Evolutionary conservation across 2,888 invertebrate genomes (phyloP), one percentile per base, ranked within the genome.

Genomic region (Sesia bembeciformis): DNA sequence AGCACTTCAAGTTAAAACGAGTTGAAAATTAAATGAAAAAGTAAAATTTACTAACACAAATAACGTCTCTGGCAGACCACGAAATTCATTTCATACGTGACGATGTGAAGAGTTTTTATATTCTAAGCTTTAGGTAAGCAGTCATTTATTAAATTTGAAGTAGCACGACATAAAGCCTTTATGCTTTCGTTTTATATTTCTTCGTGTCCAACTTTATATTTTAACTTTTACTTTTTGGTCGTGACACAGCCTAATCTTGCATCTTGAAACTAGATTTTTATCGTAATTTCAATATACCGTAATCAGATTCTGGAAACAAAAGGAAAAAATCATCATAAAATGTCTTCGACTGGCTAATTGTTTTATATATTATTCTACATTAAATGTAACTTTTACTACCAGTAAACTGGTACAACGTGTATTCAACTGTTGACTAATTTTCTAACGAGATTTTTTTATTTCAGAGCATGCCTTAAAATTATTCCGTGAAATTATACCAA

Each of bases 381-480:
- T 68, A 67, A 67, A 71, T 76, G 75, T 81, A 6, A 76, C 75
- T 75, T 72, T 72, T 76, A 70, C 79, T 72, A 57, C 59, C 60
- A 67, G 64, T 59, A 55, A 70, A 74, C 71, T 70, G 60, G 75
- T 66, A 67, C 62, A 71, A 79, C 84, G 70, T 70, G 85, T 84
- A 82, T 75, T 67, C 71, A 68, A 70, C 72, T 69, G 71, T 75
- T 70, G 72, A 78, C 81, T 88, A 74, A 87, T 87, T 88, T 89
- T 88, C 88, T 85, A 87, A 88, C 87, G 68, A 84, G 84, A 78
- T 87, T 81, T 83, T 83, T 81, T 76, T 72, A 73, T 73, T 70
- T 65, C 63, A 63, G 67, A 67, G 67, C 64, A 65, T 68, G 68
- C 67, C 72, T 67, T 70, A 68, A 69, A 69, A 66, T 72, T 76